Evolutionary conservation across 2,888 invertebrate genomes (phyloP).

Genomic region (Diaperis boleti): DNA sequence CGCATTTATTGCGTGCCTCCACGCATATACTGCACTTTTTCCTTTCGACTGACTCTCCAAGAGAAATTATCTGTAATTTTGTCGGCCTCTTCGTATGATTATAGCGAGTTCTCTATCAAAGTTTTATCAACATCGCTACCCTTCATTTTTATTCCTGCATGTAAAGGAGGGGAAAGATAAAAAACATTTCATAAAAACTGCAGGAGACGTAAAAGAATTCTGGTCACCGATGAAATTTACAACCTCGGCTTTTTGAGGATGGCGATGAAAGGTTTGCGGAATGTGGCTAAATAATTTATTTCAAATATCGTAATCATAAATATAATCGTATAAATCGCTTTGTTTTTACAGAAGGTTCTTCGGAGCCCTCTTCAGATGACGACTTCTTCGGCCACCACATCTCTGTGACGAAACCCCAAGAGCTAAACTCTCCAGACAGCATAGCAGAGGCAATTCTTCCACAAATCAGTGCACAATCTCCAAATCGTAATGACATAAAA

Average conservation of each 20-base stretch:
- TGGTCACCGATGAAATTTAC: too few relatives aligned
- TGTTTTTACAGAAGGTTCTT: constrained; percentile 63
- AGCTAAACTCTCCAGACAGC: constrained; percentile 78
- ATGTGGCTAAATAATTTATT: too few relatives aligned
- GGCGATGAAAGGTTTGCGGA: too few relatives aligned
- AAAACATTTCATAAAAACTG: too few relatives aligned
- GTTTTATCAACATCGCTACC: background rate
- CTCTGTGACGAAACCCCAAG: constrained; percentile 65
- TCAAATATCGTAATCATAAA: too few relatives aligned
- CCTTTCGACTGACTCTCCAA: constrained; percentile 1
- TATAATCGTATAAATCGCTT: too few relatives aligned
- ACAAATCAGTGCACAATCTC: constrained; percentile 66
- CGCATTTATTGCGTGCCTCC: constrained; percentile 24
- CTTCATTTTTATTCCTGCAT: background rate
- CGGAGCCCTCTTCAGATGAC: constrained; percentile 65
- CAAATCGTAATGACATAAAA: constrained; percentile 70
- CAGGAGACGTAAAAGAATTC: too few relatives aligned
- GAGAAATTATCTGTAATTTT: constrained; percentile 1
- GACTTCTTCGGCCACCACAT: constrained; percentile 62
- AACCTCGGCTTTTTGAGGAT: too few relatives aligned
- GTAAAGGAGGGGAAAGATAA: background rate
- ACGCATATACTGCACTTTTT: constrained; percentile 22
- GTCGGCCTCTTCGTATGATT: background rate
- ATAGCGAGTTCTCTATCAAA: background rate
- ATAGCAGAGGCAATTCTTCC: constrained; percentile 69